phyloP scores from a whole-genome alignment of 2,113 vertebrate species.

The Sebastes fasciatus region DNA sequence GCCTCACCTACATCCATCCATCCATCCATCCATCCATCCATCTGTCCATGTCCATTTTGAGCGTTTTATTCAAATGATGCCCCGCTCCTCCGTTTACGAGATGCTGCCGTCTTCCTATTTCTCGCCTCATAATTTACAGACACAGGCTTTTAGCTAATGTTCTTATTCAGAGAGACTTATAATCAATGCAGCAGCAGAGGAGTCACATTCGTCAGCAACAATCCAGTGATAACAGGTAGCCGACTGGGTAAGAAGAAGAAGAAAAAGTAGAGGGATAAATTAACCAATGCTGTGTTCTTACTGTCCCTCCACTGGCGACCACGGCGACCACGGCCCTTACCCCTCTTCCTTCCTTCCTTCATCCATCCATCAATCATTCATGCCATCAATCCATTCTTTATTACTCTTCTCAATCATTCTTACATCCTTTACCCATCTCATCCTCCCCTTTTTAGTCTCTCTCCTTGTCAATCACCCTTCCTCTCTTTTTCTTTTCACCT shows the following conservation, averaged over 20 bases:
- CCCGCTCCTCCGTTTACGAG: background rate
- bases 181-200: constrained; percentile 15
- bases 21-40: background rate
- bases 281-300: background rate
- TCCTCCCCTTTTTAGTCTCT: background rate
- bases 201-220: constrained; percentile 24
- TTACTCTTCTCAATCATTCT: constrained; percentile 13
- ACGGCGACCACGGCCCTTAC: background rate
- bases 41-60: background rate
- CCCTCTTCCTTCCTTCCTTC: background rate
- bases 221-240: background rate
- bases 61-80: constrained; percentile 22
- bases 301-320: background rate
- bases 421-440: background rate
- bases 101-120: constrained; percentile 18
- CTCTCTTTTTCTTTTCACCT: background rate
- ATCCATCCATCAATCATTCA: constrained; percentile 16
- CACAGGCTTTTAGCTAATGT: constrained; percentile 53
- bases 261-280: background rate
- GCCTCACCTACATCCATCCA: background rate
- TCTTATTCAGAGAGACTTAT: background rate
- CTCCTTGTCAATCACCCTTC: background rate
- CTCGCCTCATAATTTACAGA: constrained; percentile 38
- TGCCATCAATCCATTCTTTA: constrained; percentile 12
- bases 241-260: background rate